phyloP scores from a whole-genome alignment of 2,113 vertebrate species.

The Cromileptes altivelis region DNA sequence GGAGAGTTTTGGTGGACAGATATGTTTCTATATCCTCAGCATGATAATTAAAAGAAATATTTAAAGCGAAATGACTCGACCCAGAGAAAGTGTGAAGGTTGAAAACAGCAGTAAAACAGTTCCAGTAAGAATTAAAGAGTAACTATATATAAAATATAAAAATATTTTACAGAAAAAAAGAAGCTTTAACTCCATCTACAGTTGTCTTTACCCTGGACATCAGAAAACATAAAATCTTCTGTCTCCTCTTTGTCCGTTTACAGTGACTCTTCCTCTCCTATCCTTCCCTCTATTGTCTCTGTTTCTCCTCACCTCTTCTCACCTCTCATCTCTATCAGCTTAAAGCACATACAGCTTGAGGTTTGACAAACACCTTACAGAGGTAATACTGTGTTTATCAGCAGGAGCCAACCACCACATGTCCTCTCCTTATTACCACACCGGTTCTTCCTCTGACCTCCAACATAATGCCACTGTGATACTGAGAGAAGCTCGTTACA shows the following conservation, averaged over 20 bases:
- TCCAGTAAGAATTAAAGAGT: not conserved
- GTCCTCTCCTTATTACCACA: constrained; percentile 44
- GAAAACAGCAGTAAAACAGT: not conserved
- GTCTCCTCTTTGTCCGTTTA: no score
- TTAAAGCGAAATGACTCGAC: not conserved
- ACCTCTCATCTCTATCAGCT: constrained; percentile 35
- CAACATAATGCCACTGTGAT: constrained; percentile 47
- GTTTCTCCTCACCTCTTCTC: constrained; percentile 20
- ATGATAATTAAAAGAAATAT: not conserved
- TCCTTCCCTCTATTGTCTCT: constrained; percentile 13
- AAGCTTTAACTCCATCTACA: no score
- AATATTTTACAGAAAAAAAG: no score
- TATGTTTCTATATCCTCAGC: not conserved
- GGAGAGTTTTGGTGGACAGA: not conserved
- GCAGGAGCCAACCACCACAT: constrained; percentile 19
- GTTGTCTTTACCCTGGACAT: no score
- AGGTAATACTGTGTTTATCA: constrained; percentile 36
- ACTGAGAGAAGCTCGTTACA: constrained; percentile 72
- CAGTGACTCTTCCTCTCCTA: not conserved
- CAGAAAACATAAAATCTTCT: no score
- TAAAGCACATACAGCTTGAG: constrained; percentile 23
- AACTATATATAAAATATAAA: no score
- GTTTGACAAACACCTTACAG: constrained; percentile 32
- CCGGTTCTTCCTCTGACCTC: constrained; percentile 55
- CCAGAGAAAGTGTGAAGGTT: no score